These are phyloP conservation scores for Acrobasis consociella DNA, from an alignment of 2,888 invertebrate genomes.

Conservation along the genomic window DNA sequence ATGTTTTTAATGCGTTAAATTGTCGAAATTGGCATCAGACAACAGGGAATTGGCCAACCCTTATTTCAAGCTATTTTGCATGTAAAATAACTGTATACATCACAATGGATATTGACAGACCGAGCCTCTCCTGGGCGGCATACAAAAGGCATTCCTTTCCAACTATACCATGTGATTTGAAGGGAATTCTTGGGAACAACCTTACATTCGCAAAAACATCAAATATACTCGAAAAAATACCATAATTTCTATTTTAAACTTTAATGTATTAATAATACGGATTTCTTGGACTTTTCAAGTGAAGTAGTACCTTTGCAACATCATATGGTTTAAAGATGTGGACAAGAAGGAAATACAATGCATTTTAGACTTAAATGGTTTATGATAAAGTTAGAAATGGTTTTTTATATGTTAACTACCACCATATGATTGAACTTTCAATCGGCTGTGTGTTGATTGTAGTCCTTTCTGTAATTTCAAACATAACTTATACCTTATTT, in stretches of 20 bases:
- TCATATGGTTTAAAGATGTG: conserved; percentile 22
- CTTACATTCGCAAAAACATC: conserved; percentile 14
- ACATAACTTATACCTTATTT: conserved; percentile 35
- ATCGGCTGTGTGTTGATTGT: conserved; percentile 56
- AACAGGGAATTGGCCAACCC: conserved; percentile 19
- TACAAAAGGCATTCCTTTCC: conserved; percentile 21
- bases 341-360: background rate
- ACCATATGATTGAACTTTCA: conserved; percentile 71
- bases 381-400: conserved; percentile 2
- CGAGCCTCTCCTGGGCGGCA: conserved; percentile 19
- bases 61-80: conserved; percentile 22
- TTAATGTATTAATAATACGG: background rate
- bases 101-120: conserved; percentile 15
- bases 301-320: conserved; percentile 5
- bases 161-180: conserved; percentile 24
- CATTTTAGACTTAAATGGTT: conserved; percentile 1
- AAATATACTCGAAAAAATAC: conserved; percentile 9
- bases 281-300: background rate
- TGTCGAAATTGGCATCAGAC: conserved; percentile 6
- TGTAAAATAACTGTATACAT: conserved; percentile 20
- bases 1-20: conserved; percentile 7
- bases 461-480: conserved; percentile 36
- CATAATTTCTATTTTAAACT: conserved; percentile 20
- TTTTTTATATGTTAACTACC: conserved; percentile 25
- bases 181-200: conserved; percentile 24